A percentile compares a stretch with the other conserved stretches of the same genome.
Conservation (phyloP, 2,797 vertebrate genomes). For the Danio kyathit region DNA sequence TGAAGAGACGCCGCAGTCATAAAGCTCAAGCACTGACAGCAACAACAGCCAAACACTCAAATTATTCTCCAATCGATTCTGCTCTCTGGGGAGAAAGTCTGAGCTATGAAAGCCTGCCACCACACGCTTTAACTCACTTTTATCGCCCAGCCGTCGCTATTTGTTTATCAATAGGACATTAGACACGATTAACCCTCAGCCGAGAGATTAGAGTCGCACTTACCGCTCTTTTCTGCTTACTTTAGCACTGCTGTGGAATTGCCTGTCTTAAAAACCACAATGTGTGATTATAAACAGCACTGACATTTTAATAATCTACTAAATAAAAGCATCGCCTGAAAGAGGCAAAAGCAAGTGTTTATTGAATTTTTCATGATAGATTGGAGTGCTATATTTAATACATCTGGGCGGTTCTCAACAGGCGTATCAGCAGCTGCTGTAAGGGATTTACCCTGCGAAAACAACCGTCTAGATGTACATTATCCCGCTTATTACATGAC, state of each 20-base stretch:
- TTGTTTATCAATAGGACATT: slow-evolving; percentile 34
- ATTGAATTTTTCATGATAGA: neutral
- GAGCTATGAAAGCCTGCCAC: slow-evolving; percentile 1
- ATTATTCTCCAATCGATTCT: slow-evolving; percentile 34
- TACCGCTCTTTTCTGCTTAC: neutral
- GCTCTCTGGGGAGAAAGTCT: neutral
- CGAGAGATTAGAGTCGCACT: neutral
- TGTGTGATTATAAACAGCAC: neutral
- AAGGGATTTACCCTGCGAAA: too few relatives aligned
- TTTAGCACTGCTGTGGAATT: neutral
- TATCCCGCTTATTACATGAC: too few relatives aligned
- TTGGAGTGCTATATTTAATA: neutral
- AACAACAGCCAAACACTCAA: slow-evolving; percentile 24
- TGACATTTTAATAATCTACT: slow-evolving; percentile 22
- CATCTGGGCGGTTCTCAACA: too few relatives aligned
- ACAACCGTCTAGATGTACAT: too few relatives aligned
- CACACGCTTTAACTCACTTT: slow-evolving; percentile 38
- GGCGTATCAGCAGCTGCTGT: too few relatives aligned
- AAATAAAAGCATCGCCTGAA: neutral
- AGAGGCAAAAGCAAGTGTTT: neutral
- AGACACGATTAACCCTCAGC: slow-evolving; percentile 5
- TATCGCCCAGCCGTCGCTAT: neutral
- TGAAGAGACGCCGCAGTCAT: neutral
- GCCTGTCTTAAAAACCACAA: neutral
- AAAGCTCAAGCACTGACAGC: slow-evolving; percentile 13